Conservation (phyloP, 1,140 invertebrate species). For the Meloidogyne hapla region DNA sequence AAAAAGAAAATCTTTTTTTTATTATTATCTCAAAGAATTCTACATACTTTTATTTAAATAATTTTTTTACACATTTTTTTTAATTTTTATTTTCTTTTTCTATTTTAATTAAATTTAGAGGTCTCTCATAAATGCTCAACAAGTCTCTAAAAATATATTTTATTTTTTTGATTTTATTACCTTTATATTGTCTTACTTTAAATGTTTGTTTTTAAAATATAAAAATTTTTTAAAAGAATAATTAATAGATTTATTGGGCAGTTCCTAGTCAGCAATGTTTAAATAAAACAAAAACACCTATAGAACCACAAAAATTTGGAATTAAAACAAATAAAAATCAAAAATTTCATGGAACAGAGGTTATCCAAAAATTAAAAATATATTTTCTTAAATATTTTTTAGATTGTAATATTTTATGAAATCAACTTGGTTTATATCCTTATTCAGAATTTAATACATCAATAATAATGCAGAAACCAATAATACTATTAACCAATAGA, state of each 20-base stretch:
- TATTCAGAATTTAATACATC: conserved; percentile 23
- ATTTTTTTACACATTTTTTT: too few species aligned
- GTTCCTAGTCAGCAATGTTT: conserved; percentile 36
- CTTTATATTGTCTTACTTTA: background rate
- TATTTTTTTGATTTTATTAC: conserved; percentile 10
- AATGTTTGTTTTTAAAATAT: background rate
- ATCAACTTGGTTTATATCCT: conserved; percentile 34
- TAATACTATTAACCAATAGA: conserved; percentile 6
- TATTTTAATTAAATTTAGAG: too few species aligned
- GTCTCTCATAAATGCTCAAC: too few species aligned
- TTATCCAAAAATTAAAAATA: background rate
- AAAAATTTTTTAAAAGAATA: background rate
- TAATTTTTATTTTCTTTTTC: too few species aligned
- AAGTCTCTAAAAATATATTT: background rate
- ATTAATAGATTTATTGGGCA: conserved; percentile 34
- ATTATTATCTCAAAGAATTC: too few species aligned
- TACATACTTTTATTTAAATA: too few species aligned
- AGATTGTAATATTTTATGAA: conserved; percentile 43
- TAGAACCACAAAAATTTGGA: conserved; percentile 32
- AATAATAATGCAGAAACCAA: too few species aligned
- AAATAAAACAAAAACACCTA: conserved; percentile 13
- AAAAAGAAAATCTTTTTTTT: background rate
- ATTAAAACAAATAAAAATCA: conserved; percentile 41
- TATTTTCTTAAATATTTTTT: background rate
- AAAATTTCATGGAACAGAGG: conserved; percentile 37